Evolutionary conservation across 2,888 invertebrate species (phyloP).

Genomic region (Phania funesta): DNA sequence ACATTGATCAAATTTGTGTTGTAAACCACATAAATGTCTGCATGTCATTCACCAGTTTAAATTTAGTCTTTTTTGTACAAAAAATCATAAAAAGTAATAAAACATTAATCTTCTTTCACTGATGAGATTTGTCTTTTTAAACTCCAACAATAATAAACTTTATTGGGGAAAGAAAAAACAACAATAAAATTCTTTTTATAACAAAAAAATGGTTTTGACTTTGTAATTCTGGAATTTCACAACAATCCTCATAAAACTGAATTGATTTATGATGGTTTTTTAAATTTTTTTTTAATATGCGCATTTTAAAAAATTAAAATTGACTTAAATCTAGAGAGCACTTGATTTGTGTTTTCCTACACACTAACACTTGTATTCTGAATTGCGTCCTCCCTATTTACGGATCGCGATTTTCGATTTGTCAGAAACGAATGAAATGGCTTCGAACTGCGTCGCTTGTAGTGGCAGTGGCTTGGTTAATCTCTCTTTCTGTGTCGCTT

Average conservation of each 20-base stretch:
- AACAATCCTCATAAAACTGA: conserved; percentile 13
- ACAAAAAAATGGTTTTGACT: conserved; percentile 1
- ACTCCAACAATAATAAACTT: neutral
- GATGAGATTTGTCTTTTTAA: neutral
- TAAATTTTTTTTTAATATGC: conserved; percentile 16
- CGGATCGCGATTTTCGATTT: no score
- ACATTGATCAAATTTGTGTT: no score
- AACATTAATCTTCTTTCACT: conserved; percentile 8
- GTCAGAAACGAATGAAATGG: no score
- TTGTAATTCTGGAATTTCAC: conserved; percentile 6
- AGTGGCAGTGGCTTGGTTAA: no score
- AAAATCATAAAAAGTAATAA: neutral
- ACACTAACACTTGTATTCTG: no score
- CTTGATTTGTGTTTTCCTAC: neutral
- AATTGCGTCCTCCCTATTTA: no score
- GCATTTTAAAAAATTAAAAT: neutral
- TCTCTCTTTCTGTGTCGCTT: no score
- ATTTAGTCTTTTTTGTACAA: no score
- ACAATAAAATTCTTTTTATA: neutral
- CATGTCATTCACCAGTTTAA: no score
- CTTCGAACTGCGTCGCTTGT: no score
- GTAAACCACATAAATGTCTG: no score
- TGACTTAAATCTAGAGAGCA: neutral
- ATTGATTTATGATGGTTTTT: conserved; percentile 34
- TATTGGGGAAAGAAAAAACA: neutral